Evolutionary conservation across 2,113 vertebrate genomes (phyloP).

Genomic region (Saguinus imperator): DNA sequence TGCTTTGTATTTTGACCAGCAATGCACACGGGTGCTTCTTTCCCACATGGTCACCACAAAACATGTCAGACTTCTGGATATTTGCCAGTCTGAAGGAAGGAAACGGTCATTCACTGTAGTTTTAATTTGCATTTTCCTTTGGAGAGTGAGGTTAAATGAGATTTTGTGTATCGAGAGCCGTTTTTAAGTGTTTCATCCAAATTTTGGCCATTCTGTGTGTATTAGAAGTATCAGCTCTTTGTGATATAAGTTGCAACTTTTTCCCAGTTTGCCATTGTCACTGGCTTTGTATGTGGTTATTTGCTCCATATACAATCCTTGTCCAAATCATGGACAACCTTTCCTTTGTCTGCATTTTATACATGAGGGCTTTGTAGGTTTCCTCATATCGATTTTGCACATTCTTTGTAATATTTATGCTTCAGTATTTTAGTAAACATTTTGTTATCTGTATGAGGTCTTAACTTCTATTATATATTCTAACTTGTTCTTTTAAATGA

Average conservation of each 20-base stretch:
- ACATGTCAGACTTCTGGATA: not conserved
- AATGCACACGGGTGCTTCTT: not conserved
- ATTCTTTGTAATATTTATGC: not conserved
- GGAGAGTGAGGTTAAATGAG: not conserved
- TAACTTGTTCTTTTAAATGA: not conserved
- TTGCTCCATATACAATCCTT: accelerated
- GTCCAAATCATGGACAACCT: not conserved
- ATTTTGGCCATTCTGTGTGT: not conserved
- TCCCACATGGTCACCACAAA: not conserved
- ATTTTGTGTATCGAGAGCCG: not conserved
- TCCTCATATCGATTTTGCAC: not conserved
- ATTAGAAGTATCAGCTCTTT: not conserved
- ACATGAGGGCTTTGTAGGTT: not conserved
- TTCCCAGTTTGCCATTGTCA: not conserved
- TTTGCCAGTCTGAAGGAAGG: not conserved
- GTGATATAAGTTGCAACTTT: not conserved
- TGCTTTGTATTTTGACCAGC: not conserved
- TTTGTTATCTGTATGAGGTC: not conserved
- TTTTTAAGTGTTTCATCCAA: not conserved
- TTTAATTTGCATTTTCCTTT: not conserved
- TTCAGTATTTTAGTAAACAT: not conserved
- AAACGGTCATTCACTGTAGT: not conserved
- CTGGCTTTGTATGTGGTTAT: not conserved
- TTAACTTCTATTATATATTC: not conserved
- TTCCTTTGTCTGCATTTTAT: not conserved